phyloP scores from a whole-genome alignment of 2,113 vertebrate genomes.

The Corvus moneduloides region DNA sequence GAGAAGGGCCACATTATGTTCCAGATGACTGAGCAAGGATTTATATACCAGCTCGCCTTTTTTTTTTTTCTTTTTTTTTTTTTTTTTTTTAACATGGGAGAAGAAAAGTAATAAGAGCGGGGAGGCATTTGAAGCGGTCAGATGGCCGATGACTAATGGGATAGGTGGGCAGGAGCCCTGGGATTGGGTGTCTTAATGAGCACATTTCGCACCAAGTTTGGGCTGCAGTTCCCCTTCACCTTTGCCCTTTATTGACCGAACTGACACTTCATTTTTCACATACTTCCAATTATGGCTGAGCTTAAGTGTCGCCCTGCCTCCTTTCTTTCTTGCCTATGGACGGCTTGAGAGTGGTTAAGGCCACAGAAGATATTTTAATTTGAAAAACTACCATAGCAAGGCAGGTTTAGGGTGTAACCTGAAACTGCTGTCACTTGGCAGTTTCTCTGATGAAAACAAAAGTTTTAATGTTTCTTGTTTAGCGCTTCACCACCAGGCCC shows the following conservation, averaged over 20 bases:
- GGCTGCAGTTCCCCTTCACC: constrained; percentile 88
- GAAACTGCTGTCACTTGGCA: constrained; percentile 72
- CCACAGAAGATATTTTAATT: constrained; percentile 81
- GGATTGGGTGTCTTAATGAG: constrained; percentile 96
- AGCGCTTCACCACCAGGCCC: not conserved
- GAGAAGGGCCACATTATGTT: constrained; percentile 76
- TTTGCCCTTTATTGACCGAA: constrained; percentile 97
- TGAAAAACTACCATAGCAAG: constrained; percentile 74
- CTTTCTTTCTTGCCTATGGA: constrained; percentile 80
- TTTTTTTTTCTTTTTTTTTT: not conserved
- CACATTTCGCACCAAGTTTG: constrained; percentile 86
- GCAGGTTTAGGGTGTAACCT: constrained; percentile 74
- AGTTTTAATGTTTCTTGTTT: constrained; percentile 55
- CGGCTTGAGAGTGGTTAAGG: constrained; percentile 69
- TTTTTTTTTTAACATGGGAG: constrained; percentile 60
- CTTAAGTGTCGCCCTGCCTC: constrained; percentile 79
- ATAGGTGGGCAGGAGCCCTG: constrained; percentile 78
- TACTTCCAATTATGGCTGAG: constrained; percentile 91
- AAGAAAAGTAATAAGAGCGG: constrained; percentile 80
- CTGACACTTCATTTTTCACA: constrained; percentile 99
- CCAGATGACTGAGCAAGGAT: constrained; percentile 80
- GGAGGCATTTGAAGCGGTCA: constrained; percentile 75
- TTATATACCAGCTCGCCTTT: constrained; percentile 75
- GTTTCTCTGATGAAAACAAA: constrained; percentile 49
- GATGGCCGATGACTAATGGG: constrained; percentile 88